These are phyloP conservation scores for Bufo bufo DNA, from an alignment of 2,113 vertebrate species.

Conservation along the genomic window DNA sequence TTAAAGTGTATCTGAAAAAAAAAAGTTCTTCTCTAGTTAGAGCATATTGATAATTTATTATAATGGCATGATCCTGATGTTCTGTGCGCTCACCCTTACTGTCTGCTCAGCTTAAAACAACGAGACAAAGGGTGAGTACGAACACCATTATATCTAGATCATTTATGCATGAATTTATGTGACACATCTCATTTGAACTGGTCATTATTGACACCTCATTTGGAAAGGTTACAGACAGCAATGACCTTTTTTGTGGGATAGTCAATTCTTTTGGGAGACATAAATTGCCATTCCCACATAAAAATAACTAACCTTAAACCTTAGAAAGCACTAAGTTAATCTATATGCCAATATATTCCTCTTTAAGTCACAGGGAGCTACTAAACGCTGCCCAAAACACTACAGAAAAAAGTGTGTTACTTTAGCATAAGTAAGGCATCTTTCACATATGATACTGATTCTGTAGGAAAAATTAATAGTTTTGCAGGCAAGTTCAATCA, in stretches of 20 bases:
- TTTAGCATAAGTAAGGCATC: not conserved
- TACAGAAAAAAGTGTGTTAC: not conserved
- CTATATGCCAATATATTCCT: not conserved
- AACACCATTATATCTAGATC: constrained; percentile 16
- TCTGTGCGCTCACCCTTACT: not conserved
- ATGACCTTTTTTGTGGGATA: constrained; percentile 41
- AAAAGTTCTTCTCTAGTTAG: not conserved
- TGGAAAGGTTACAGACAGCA: constrained; percentile 41
- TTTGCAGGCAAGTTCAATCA: no score
- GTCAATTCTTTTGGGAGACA: constrained; percentile 35
- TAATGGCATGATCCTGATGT: not conserved
- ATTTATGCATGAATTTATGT: constrained; percentile 40
- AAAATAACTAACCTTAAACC: constrained; percentile 20
- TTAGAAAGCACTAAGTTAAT: not conserved
- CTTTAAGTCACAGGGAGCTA: not conserved
- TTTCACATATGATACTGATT: no score
- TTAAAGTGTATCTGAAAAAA: not conserved
- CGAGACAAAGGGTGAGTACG: not conserved
- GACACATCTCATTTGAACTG: constrained; percentile 42
- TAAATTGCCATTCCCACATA: constrained; percentile 32
- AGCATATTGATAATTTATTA: constrained; percentile 3
- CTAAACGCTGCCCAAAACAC: not conserved
- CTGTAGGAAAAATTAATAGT: no score
- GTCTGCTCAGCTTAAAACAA: constrained; percentile 27
- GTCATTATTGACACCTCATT: constrained; percentile 47